Evolutionary conservation across 2,888 invertebrate genomes (phyloP).

Genomic region (Drosophila limbata): DNA sequence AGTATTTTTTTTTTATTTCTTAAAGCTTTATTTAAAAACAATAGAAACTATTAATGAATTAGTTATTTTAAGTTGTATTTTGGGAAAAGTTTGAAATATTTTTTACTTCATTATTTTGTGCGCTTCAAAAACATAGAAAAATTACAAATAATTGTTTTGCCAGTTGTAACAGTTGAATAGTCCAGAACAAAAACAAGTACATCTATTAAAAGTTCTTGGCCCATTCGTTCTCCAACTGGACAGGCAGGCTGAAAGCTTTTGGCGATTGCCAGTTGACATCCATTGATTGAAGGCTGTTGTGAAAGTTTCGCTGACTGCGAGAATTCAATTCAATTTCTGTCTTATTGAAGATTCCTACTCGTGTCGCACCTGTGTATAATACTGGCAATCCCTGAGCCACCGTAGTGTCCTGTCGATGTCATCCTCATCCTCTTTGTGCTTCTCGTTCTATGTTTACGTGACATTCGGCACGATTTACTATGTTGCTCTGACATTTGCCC

Average conservation of each 20-base stretch:
- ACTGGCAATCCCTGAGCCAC: slow-evolving; percentile 57
- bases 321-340: slow-evolving; percentile 35
- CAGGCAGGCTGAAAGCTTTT: slow-evolving; percentile 15
- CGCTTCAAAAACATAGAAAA: too few species aligned
- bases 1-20: too few species aligned
- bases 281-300: slow-evolving; percentile 55
- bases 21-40: too few species aligned
- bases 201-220: not conserved
- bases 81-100: too few species aligned
- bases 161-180: too few species aligned
- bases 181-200: not conserved
- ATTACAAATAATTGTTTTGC: too few species aligned
- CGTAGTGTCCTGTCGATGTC: slow-evolving; percentile 6
- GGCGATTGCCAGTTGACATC: slow-evolving; percentile 24
- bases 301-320: slow-evolving; percentile 37
- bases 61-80: too few species aligned
- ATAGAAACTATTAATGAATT: too few species aligned
- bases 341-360: slow-evolving; percentile 22
- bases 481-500: slow-evolving; percentile 60
- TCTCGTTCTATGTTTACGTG: slow-evolving; percentile 57
- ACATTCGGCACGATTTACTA: slow-evolving; percentile 72
- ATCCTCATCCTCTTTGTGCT: slow-evolving; percentile 22
- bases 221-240: slow-evolving; percentile 1
- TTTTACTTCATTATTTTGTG: too few species aligned
- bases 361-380: slow-evolving; percentile 41